Conservation (phyloP, 37 sponge, comb jelly and placozoan species). For the Crambe crambe region DNA sequence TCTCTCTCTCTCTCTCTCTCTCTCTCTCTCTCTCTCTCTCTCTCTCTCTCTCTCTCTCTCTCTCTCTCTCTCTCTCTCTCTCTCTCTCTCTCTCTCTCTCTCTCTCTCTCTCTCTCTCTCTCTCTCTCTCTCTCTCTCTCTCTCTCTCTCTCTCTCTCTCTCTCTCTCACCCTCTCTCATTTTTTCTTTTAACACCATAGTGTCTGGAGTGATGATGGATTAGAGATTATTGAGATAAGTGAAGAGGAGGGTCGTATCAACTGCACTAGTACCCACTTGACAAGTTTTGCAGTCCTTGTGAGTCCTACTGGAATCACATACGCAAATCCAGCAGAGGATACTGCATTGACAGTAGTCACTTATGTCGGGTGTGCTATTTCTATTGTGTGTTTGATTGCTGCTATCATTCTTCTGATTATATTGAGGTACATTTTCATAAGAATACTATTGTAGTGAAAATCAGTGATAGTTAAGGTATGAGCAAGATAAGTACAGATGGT, state of each 20-base stretch:
- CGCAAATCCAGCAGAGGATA: neutral
- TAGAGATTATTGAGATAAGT: no score
- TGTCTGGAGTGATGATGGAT: no score
- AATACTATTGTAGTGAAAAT: neutral
- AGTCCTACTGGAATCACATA: conserved; percentile 10
- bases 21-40: neutral
- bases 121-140: neutral
- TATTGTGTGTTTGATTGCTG: conserved; percentile 39
- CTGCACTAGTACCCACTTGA: conserved; percentile 30
- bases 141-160: neutral
- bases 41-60: neutral
- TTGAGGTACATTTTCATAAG: conserved; percentile 34
- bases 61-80: neutral
- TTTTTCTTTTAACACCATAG: neutral
- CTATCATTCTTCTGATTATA: conserved; percentile 19
- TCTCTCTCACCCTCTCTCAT: no score
- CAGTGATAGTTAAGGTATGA: no score
- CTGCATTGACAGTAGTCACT: conserved; percentile 15
- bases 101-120: neutral
- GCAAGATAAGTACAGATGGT: no score
- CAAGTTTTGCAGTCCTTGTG: conserved; percentile 62
- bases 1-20: neutral
- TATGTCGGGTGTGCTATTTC: conserved; percentile 64
- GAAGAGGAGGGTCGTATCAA: neutral
- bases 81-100: neutral